Percentiles rank a stretch among this genome's conserved stretches.
phyloP scores from a whole-genome alignment of 2,113 vertebrate species.

The Ceuthmochares aereus region DNA sequence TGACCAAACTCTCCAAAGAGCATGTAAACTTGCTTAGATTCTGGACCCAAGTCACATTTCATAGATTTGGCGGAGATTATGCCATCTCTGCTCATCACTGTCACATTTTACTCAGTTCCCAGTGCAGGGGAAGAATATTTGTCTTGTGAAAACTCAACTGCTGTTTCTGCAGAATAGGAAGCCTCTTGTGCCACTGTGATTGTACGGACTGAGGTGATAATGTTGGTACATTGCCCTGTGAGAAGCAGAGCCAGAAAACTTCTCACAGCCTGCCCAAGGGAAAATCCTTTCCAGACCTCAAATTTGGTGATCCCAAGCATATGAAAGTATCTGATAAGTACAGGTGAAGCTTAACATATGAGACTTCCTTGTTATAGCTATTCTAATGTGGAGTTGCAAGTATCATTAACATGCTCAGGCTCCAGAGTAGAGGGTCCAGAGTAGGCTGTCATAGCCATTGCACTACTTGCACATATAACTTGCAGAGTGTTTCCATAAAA shows the following conservation, averaged over 20 bases:
- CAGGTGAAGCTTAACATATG: background rate
- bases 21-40: rapidly evolving
- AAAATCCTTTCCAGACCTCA: background rate
- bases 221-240: background rate
- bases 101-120: background rate
- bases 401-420: background rate
- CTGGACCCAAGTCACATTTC: background rate
- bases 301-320: background rate
- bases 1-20: background rate
- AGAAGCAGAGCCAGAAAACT: background rate
- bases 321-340: background rate
- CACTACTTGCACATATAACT: background rate
- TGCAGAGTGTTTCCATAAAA: background rate
- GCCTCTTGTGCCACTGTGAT: background rate
- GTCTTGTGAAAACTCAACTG: background rate
- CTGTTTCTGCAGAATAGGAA: background rate
- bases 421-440: background rate
- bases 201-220: background rate
- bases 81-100: background rate
- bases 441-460: background rate
- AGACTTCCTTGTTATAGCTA: background rate
- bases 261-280: background rate
- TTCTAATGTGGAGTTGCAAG: background rate
- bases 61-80: background rate
- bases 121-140: background rate